Percentiles rank a stretch among this genome's conserved stretches.
phyloP scores from a whole-genome alignment of 2,797 vertebrate genomes.

The Tokudaia muenninki region DNA sequence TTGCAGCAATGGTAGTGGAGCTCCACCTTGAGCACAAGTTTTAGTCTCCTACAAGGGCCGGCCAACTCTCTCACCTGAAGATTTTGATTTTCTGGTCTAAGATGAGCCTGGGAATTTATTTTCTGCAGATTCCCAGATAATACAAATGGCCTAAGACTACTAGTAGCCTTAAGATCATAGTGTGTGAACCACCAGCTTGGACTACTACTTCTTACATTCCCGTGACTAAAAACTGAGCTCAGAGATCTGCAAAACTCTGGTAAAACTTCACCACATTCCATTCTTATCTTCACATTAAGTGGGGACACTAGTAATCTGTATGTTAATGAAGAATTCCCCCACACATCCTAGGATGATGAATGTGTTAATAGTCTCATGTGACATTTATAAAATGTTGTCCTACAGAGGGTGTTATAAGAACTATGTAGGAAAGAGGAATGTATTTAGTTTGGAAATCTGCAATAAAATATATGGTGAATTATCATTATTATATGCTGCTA shows the following conservation, averaged over 20 bases:
- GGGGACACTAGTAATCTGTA: not conserved
- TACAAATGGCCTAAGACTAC: not conserved
- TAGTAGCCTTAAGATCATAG: not conserved
- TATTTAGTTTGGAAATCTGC: not conserved
- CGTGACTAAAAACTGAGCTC: not conserved
- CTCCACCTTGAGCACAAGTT: not conserved
- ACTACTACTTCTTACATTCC: not conserved
- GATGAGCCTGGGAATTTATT: not conserved
- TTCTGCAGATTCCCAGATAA: not conserved
- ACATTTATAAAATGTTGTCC: not conserved
- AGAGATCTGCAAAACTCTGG: not conserved
- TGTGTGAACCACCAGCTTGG: not conserved
- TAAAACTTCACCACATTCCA: not conserved
- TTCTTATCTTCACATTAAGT: not conserved
- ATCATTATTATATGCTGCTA: not conserved
- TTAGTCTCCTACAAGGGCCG: not conserved
- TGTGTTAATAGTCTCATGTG: not conserved
- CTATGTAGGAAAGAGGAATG: not conserved
- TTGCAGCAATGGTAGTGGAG: not conserved
- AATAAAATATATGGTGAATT: not conserved
- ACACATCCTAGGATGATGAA: not conserved
- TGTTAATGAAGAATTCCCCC: not conserved
- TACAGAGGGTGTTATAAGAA: not conserved
- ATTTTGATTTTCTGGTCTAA: not conserved
- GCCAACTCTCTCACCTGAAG: fast-evolving